Evolutionary conservation across 2,113 vertebrate genomes (phyloP).

Genomic region (Malaclemys terrapin): DNA sequence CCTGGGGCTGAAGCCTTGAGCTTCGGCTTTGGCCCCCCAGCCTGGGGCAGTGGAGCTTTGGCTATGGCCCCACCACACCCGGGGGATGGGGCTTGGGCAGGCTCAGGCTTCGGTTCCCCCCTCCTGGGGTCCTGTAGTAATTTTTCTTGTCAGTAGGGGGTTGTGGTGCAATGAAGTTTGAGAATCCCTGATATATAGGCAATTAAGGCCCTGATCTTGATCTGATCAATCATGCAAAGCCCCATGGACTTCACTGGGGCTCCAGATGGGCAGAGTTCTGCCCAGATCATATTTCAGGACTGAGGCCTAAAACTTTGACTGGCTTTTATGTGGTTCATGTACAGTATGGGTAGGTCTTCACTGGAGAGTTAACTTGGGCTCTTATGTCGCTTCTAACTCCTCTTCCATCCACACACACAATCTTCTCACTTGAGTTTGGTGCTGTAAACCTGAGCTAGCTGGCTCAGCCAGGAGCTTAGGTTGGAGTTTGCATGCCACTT

Average conservation of each 20-base stretch:
- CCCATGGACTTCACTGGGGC: not conserved
- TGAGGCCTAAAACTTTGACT: not conserved
- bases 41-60: too few relatives aligned
- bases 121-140: too few relatives aligned
- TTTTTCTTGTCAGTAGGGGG: too few relatives aligned
- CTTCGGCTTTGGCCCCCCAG: too few relatives aligned
- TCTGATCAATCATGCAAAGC: not conserved
- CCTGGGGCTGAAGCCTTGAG: too few relatives aligned
- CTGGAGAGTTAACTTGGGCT: not conserved
- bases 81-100: too few relatives aligned
- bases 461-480: not conserved
- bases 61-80: too few relatives aligned
- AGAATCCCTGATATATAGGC: not conserved
- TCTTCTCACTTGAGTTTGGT: not conserved
- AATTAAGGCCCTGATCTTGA: not conserved
- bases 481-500: not conserved
- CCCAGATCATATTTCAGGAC: not conserved
- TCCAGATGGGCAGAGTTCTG: not conserved
- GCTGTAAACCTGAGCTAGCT: not conserved
- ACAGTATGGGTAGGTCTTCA: not conserved
- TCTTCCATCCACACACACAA: not conserved
- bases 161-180: too few relatives aligned
- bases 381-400: not conserved
- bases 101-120: too few relatives aligned
- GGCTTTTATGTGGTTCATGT: not conserved